Evolutionary conservation across 2,888 invertebrate genomes (phyloP), one percentile per base, ranked within the genome.

Genomic region (Eupithecia pulchellata): DNA sequence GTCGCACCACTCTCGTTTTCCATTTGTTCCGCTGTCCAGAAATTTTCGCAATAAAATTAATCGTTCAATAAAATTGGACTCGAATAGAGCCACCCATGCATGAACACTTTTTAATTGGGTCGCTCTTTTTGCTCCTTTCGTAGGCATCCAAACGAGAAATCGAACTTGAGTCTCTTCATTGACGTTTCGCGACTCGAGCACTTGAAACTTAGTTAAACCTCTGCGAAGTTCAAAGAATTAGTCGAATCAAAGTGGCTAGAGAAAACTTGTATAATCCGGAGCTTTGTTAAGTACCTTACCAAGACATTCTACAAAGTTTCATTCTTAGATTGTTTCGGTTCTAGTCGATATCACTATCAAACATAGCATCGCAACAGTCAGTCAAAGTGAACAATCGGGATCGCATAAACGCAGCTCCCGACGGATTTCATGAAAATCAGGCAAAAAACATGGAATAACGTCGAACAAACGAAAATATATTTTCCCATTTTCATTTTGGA

Each of bases 41-140:
- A 92, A 92, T 90, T 92, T 93, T 91, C 84, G 90, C 91, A 91
- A 93, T 93, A 91, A 93, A 93, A 93, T 93, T 93, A 94, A 94
- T 93, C 91, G 92, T 89, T 90, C 93, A 89, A 93, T 92, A 93
- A 93, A 93, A 93, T 90, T 87, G 87, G 86, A 89, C 84, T 83
- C 86, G 91, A 92, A 92, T 90, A 90, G 91, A 90, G 83, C 86
- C 85, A 86, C 81, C 91, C 91, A 92, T 92, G 93, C 92, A 89
- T 92, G 91, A 93, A 92, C 89, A 92, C 88, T 92, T 93, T 93
- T 93, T 93, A 94, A 93, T 93, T 93, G 93, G 91, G 88, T 89
- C 86, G 80, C 85, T 86, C 85, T 89, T 91, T 91, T 90, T 91
- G 88, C 83, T 91, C 84, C 86, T 89, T 90, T 90, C 82, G 82